A percentile compares a stretch with the other conserved stretches of the same genome.
Evolutionary conservation across 2,113 vertebrate species (phyloP).

Genomic region (Emberiza fucata): DNA sequence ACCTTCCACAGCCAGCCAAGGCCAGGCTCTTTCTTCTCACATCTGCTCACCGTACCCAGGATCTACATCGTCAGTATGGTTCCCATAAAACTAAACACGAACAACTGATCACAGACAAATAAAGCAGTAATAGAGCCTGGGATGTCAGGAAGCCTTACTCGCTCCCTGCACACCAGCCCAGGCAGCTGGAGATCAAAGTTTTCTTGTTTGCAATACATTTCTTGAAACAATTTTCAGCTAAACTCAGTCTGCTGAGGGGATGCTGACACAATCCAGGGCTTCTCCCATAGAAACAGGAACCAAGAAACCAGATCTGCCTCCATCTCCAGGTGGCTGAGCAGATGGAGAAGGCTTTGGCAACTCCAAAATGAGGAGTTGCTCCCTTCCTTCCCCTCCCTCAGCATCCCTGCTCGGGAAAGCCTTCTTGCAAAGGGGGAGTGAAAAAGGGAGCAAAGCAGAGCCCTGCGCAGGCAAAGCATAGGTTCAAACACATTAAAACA

Average conservation of each 20-base stretch:
- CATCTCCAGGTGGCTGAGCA: neutral
- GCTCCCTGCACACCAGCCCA: neutral
- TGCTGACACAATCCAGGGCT: constrained; percentile 34
- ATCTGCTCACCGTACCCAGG: constrained; percentile 4
- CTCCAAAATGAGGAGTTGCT: neutral
- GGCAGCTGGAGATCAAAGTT: constrained; percentile 53
- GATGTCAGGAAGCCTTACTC: constrained; percentile 22
- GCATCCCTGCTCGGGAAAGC: neutral
- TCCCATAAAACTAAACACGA: constrained; percentile 37
- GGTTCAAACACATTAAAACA: neutral
- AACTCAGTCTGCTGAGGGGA: neutral
- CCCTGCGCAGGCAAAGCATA: neutral
- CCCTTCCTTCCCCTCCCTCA: neutral
- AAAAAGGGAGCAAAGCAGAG: neutral
- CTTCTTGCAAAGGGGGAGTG: neutral
- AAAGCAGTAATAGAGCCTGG: neutral
- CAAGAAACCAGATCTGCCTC: neutral
- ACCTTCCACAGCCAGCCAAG: neutral
- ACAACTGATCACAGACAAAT: constrained; percentile 19
- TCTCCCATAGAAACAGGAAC: neutral
- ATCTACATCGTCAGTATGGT: neutral
- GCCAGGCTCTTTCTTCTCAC: neutral
- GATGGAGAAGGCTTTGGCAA: neutral
- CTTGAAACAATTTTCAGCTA: constrained; percentile 54
- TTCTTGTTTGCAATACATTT: constrained; percentile 34